A percentile compares a stretch with the other conserved stretches of the same genome.
phyloP scores from a whole-genome alignment of 2,797 vertebrate genomes.

The Scomberomorus guttatus region DNA sequence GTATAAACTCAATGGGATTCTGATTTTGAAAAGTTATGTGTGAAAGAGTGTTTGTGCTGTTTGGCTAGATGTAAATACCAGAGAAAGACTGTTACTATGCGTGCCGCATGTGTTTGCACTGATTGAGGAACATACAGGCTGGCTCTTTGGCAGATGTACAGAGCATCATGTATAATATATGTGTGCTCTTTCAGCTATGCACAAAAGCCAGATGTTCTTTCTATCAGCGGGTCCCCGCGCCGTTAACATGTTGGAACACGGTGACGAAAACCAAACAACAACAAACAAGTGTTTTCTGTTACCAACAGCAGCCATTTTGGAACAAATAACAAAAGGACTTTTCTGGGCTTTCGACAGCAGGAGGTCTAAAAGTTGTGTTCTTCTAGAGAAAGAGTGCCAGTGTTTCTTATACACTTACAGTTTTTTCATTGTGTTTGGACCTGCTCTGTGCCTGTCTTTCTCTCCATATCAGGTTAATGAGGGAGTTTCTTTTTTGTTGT shows the following conservation, averaged over 20 bases:
- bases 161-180: constrained; percentile 87
- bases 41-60: constrained; percentile 23
- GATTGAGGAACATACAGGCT: constrained; percentile 74
- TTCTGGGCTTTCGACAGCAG: constrained; percentile 52
- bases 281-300: constrained; percentile 80
- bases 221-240: constrained; percentile 70
- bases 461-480: constrained; percentile 64
- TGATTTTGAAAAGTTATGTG: background rate
- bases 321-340: constrained; percentile 72
- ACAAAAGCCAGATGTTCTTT: constrained; percentile 87
- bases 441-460: constrained; percentile 22
- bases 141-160: constrained; percentile 85
- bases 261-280: constrained; percentile 79
- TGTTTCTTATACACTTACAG: constrained; percentile 23
- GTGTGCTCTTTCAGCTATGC: constrained; percentile 83
- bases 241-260: constrained; percentile 80
- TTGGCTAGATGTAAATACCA: constrained; percentile 18
- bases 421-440: constrained; percentile 10
- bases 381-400: constrained; percentile 32
- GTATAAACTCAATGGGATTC: constrained; percentile 20
- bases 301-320: constrained; percentile 80
- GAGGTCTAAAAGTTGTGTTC: constrained; percentile 59
- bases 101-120: constrained; percentile 64
- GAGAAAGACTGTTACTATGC: constrained; percentile 29
- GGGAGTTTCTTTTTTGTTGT: constrained; percentile 66